phyloP scores from a whole-genome alignment of 2,888 invertebrate genomes.

The Axea sp. region DNA sequence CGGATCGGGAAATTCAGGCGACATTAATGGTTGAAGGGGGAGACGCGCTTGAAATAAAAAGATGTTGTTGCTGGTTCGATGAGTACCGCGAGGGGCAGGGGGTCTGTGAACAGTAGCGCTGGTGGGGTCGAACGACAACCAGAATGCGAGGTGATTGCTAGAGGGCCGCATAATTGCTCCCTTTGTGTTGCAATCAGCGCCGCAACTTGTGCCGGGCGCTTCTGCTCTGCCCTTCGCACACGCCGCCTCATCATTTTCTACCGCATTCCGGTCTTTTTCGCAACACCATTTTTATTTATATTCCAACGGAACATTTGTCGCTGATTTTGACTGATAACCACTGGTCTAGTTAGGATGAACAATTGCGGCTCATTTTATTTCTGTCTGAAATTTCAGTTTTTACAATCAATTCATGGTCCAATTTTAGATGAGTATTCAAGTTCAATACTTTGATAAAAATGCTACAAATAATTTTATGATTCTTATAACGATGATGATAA shows the following conservation, averaged over 20 bases:
- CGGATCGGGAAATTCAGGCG: slow-evolving; percentile 68
- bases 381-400: too few species aligned
- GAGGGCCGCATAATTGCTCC: slow-evolving; percentile 80
- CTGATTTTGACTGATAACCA: slow-evolving; percentile 6
- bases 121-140: slow-evolving; percentile 77
- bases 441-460: too few species aligned
- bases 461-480: too few species aligned
- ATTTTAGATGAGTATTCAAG: too few species aligned
- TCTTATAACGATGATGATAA: too few species aligned
- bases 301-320: slow-evolving; percentile 22
- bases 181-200: slow-evolving; percentile 80
- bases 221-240: slow-evolving; percentile 57
- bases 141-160: slow-evolving; percentile 80
- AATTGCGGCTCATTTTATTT: too few species aligned
- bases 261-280: slow-evolving; percentile 29
- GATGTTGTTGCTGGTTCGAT: slow-evolving; percentile 68
- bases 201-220: slow-evolving; percentile 74
- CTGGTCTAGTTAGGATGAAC: too few species aligned
- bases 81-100: slow-evolving; percentile 53
- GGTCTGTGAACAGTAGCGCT: slow-evolving; percentile 53
- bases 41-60: slow-evolving; percentile 76
- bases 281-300: slow-evolving; percentile 18
- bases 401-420: too few species aligned
- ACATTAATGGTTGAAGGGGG: slow-evolving; percentile 52
- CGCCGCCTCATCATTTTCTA: slow-evolving; percentile 47